These are phyloP conservation scores for Ptilodon capucinus DNA, from an alignment of 2,888 invertebrate species.

Conservation along the genomic window DNA sequence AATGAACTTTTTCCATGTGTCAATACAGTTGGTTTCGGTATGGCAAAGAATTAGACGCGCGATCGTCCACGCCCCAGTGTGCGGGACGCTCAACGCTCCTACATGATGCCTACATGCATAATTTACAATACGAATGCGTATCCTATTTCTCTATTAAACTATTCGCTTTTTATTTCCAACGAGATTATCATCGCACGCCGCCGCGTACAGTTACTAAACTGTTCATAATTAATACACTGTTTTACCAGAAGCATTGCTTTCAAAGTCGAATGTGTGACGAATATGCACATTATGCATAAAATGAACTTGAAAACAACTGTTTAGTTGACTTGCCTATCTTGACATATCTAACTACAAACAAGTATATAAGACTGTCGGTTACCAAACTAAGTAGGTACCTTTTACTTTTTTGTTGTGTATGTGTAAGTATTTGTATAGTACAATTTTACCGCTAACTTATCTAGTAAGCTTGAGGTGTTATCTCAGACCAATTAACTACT, in stretches of 20 bases:
- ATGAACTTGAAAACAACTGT: constrained; percentile 13
- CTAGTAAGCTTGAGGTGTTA: too few species aligned
- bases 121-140: constrained; percentile 29
- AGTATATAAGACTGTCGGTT: too few species aligned
- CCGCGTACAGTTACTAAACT: constrained; percentile 22
- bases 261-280: constrained; percentile 34
- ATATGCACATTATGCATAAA: constrained; percentile 32
- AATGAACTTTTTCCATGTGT: too few species aligned
- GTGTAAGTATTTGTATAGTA: too few species aligned
- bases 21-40: too few species aligned
- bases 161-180: constrained; percentile 4
- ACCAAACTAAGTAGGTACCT: too few species aligned
- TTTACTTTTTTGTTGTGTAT: too few species aligned
- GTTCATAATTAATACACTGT: constrained; percentile 22
- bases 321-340: neutral
- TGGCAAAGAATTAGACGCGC: too few species aligned
- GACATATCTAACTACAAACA: neutral
- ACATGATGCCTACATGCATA: constrained; percentile 34
- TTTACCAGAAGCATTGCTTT: constrained; percentile 23
- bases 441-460: too few species aligned
- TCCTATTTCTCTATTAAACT: constrained; percentile 22
- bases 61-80: too few species aligned
- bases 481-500: too few species aligned
- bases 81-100: too few species aligned
- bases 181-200: constrained; percentile 1